phyloP scores from a whole-genome alignment of 2,888 invertebrate species.

The Aplocera efformata region DNA sequence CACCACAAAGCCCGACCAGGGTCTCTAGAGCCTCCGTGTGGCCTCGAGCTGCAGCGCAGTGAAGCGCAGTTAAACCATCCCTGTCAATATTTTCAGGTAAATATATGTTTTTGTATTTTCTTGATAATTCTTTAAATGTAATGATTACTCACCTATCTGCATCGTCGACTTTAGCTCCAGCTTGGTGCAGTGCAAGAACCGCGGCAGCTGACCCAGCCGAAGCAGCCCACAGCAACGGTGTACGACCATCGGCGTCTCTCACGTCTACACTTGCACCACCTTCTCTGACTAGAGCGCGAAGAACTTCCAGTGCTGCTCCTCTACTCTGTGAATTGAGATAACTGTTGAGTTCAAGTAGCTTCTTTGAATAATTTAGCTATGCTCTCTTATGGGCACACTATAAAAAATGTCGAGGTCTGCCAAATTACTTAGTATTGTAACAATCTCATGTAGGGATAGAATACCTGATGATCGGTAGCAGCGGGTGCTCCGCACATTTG shows the following conservation, averaged over 20 bases:
- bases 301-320: slow-evolving; percentile 87
- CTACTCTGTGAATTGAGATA: slow-evolving; percentile 46
- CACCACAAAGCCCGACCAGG: slow-evolving; percentile 91
- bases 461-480: slow-evolving; percentile 78
- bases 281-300: slow-evolving; percentile 87
- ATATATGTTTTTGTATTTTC: no score
- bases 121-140: no score
- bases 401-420: no score
- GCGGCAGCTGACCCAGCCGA: slow-evolving; percentile 97
- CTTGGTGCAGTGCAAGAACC: slow-evolving; percentile 91
- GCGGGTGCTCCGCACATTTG: slow-evolving; percentile 95
- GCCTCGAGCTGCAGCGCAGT: slow-evolving; percentile 98
- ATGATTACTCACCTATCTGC: slow-evolving; percentile 83
- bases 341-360: neutral
- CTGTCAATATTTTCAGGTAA: slow-evolving; percentile 62
- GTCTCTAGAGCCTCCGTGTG: slow-evolving; percentile 95
- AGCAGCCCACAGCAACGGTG: slow-evolving; percentile 98
- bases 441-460: no score
- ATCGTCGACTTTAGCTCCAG: slow-evolving; percentile 90
- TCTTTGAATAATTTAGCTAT: neutral
- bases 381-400: slow-evolving; percentile 5
- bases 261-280: slow-evolving; percentile 91
- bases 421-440: no score
- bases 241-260: slow-evolving; percentile 94
- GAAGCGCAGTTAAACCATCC: slow-evolving; percentile 96